Evolutionary conservation across 1,140 invertebrate species (phyloP), one percentile per base, ranked within the genome.

Genomic region (Sminthurides bifidus): DNA sequence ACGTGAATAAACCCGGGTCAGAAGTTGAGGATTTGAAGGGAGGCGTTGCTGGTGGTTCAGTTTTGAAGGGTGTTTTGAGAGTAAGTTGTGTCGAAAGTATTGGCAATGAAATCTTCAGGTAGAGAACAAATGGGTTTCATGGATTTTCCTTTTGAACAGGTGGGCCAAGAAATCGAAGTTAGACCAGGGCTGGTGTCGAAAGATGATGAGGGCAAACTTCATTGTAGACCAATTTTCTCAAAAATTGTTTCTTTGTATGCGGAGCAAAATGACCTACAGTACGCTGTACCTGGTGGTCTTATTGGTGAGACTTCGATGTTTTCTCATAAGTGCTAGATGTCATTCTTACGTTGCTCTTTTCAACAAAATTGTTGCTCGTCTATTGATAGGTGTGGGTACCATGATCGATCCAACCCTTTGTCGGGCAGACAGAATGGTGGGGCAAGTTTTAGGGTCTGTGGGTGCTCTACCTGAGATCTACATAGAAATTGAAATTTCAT

Each of bases 1-100:
- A 99, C 74, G 95, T 99, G 0, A 99, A 99, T 74, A 98, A 98
- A 73, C 96, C 96, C 19, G 95, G 95, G 27, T 96, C 92, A 73
- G 95, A 98, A 74, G 94, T 98, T 1, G 90, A 95, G 63, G 93
- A 98, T 70, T 74, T 99, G 8, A 93, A 95, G 70, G 96, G 96
- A 30, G 96, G 96, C 29, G 96, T 99, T 8, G 95, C 95, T 59
- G 96, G 96, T 60, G 96, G 96, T 24, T 96, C 92, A 70, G 95
- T 99, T 65, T 74, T 98, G 1, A 83, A 87, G 70, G 95, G 95
- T 58, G 92, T 97, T 4, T 75, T 98, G 3, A 91, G 87, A 73
- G 88, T 92, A 66, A 75, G 35, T 79, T 49, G 17, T 44, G 40
- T 33, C 6, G 26, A 1, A 31, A 46, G 3, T 15, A 21, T 23